These are phyloP conservation scores for Arrhopalites spinosus DNA, from an alignment of 2,888 invertebrate genomes.

Conservation along the genomic window DNA sequence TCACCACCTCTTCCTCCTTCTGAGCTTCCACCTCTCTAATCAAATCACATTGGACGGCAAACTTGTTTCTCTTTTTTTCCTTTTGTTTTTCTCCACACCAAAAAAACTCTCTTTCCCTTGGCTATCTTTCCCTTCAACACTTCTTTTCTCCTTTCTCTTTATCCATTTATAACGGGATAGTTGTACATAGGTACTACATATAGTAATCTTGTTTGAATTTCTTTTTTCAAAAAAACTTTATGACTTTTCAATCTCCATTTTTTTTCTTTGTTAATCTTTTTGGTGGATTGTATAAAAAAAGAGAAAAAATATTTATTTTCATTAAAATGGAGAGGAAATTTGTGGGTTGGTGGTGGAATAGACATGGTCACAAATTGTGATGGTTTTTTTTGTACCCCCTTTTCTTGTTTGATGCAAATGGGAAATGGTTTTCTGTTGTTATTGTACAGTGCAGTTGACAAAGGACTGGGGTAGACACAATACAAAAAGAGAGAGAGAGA, in stretches of 20 bases:
- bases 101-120: background rate
- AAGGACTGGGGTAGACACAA: too few species aligned
- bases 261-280: too few species aligned
- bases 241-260: background rate
- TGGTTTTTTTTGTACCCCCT: too few species aligned
- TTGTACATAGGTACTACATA: too few species aligned
- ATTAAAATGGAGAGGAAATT: too few species aligned
- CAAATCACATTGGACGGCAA: conserved; percentile 21
- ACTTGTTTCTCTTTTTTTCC: background rate
- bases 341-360: background rate
- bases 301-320: background rate
- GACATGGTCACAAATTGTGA: too few species aligned
- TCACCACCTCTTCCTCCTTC: background rate
- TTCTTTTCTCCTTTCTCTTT: background rate
- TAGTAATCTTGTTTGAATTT: too few species aligned
- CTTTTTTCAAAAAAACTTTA: background rate
- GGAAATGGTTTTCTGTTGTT: too few species aligned
- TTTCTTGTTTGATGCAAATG: too few species aligned
- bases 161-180: too few species aligned
- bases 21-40: conserved; percentile 29
- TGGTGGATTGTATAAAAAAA: background rate
- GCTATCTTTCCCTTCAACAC: background rate
- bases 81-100: background rate
- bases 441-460: too few species aligned
- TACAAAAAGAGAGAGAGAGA: background rate